Evolutionary conservation across 2,888 invertebrate species (phyloP).

Genomic region (Nemotelus nigrinus): DNA sequence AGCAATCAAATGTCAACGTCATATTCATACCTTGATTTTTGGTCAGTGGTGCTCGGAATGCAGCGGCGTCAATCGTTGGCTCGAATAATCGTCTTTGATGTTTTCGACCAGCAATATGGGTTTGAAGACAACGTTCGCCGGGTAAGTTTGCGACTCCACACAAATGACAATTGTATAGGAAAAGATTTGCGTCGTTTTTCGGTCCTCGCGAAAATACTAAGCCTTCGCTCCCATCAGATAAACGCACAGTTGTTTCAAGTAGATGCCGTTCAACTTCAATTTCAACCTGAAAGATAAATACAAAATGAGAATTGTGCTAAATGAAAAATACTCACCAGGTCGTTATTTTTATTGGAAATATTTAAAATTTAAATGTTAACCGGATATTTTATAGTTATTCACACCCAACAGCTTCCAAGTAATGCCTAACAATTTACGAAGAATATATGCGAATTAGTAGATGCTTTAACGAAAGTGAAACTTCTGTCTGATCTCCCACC

Average conservation of each 20-base stretch:
- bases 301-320: background rate
- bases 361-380: too few relatives aligned
- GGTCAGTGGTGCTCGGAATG: constrained; percentile 51
- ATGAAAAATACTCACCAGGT: background rate
- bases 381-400: too few relatives aligned
- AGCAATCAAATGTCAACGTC: background rate
- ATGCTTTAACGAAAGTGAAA: too few relatives aligned
- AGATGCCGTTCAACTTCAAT: constrained; percentile 53
- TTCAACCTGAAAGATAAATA: constrained; percentile 50
- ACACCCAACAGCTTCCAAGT: too few relatives aligned
- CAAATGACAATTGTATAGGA: constrained; percentile 68
- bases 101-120: constrained; percentile 54
- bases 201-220: constrained; percentile 67
- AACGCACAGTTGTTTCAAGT: constrained; percentile 53
- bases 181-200: constrained; percentile 65
- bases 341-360: background rate
- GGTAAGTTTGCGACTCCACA: constrained; percentile 64
- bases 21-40: constrained; percentile 50
- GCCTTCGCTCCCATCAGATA: constrained; percentile 65
- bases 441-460: too few relatives aligned
- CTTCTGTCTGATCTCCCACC: too few relatives aligned
- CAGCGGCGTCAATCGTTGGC: constrained; percentile 50
- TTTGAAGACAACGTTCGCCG: constrained; percentile 53
- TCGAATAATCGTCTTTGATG: constrained; percentile 54
- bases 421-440: too few relatives aligned